phyloP scores from a whole-genome alignment of 2,888 invertebrate genomes.

The Leucophenga montana region DNA sequence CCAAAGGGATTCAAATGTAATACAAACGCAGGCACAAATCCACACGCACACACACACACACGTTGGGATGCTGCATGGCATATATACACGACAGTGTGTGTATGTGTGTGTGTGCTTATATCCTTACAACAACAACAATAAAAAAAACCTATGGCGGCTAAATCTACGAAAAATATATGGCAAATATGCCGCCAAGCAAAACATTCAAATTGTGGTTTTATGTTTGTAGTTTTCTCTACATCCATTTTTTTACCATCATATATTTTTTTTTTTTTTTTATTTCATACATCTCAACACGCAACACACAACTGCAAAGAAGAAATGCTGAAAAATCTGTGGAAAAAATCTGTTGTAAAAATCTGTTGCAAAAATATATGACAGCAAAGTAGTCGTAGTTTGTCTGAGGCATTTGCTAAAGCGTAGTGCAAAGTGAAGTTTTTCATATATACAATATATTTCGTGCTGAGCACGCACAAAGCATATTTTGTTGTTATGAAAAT shows the following conservation, averaged over 20 bases:
- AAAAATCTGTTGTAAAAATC: constrained; percentile 35
- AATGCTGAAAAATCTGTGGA: constrained; percentile 35
- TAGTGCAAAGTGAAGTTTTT: constrained; percentile 31
- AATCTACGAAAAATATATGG: constrained; percentile 58
- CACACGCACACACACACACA: constrained; percentile 11
- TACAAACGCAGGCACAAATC: constrained; percentile 36
- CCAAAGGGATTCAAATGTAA: constrained; percentile 67
- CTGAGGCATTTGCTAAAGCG: constrained; percentile 32
- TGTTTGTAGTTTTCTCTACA: constrained; percentile 10
- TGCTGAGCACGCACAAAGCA: constrained; percentile 55
- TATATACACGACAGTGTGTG: constrained; percentile 11
- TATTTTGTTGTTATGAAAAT: constrained; percentile 67
- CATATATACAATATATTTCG: constrained; percentile 29
- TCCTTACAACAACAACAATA: too few species aligned
- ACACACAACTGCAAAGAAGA: background rate
- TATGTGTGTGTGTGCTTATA: constrained; percentile 32
- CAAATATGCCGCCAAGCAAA: constrained; percentile 51
- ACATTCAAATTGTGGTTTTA: constrained; percentile 63
- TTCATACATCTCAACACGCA: constrained; percentile 8
- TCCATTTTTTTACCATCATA: too few species aligned
- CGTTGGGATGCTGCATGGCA: too few species aligned
- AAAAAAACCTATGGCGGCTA: constrained; percentile 33
- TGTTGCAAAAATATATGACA: constrained; percentile 59
- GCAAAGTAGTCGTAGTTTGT: constrained; percentile 42
- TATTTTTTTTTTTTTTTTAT: constrained; percentile 24